phyloP scores from a whole-genome alignment of 2,797 vertebrate genomes.

The Triplophysa yarkandensis region DNA sequence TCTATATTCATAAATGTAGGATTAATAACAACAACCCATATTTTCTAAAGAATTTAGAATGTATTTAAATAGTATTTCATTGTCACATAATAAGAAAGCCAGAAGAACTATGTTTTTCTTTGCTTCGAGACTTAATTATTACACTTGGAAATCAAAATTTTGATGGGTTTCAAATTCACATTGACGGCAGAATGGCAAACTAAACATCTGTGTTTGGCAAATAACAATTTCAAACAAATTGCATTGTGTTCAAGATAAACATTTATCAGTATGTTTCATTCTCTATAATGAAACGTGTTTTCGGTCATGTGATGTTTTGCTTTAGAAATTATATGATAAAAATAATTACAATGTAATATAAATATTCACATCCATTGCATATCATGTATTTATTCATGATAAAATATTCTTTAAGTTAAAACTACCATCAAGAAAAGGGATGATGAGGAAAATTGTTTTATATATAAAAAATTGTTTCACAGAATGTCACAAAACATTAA shows the following conservation, averaged over 20 bases:
- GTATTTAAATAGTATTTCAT: no score
- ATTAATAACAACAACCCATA: no score
- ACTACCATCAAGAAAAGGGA: conserved; percentile 11
- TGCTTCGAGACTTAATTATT: no score
- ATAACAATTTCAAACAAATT: not conserved
- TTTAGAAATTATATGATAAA: not conserved
- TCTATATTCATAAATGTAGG: no score
- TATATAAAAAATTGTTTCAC: conserved; percentile 39
- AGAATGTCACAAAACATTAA: conserved; percentile 23
- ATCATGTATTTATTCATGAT: not conserved
- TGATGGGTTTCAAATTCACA: not conserved
- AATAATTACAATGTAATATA: not conserved
- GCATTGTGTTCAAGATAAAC: not conserved
- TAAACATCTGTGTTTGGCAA: not conserved
- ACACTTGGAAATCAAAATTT: not conserved
- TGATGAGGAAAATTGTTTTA: conserved; percentile 23
- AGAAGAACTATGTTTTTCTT: no score
- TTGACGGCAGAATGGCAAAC: not conserved
- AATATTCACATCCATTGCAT: not conserved
- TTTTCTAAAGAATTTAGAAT: no score
- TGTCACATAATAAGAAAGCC: no score
- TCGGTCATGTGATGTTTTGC: not conserved
- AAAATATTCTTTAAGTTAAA: not conserved
- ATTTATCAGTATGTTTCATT: no score
- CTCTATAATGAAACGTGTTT: no score